Conservation (phyloP, 1,140 invertebrate species). For the Platorchestia sp. region DNA sequence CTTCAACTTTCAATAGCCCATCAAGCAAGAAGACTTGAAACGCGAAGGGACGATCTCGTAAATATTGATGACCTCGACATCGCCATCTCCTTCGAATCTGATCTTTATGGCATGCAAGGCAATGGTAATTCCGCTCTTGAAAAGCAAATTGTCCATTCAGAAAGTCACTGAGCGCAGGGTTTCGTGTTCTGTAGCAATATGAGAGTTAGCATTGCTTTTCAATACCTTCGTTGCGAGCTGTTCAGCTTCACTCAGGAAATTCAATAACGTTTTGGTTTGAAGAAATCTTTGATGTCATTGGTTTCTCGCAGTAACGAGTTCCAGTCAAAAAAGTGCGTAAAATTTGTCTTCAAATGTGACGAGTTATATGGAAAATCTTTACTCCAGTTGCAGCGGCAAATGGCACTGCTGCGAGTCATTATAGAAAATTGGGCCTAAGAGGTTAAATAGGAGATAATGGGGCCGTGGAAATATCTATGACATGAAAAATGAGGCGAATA, state of each 20-base stretch:
- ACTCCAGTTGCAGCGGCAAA: neutral
- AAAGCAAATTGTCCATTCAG: neutral
- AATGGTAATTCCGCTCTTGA: constrained; percentile 1
- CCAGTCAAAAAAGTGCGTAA: neutral
- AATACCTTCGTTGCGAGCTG: neutral
- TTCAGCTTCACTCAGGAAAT: neutral
- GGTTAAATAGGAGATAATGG: neutral
- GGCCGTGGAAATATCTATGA: neutral
- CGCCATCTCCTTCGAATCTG: neutral
- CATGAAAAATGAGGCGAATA: neutral
- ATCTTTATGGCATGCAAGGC: neutral
- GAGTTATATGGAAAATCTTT: neutral
- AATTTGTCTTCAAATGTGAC: neutral
- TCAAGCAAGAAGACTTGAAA: neutral
- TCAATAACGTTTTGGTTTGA: constrained; percentile 1
- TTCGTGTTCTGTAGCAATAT: constrained; percentile 1
- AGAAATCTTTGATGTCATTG: neutral
- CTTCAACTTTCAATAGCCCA: neutral
- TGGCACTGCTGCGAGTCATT: neutral
- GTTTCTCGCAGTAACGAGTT: neutral
- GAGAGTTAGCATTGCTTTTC: constrained; percentile 7
- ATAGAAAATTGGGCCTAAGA: neutral
- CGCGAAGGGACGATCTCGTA: neutral
- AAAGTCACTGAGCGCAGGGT: neutral
- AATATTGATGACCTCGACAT: neutral